These are phyloP conservation scores for Amblyornis subalaris DNA, from an alignment of 2,113 vertebrate genomes.

Conservation along the genomic window DNA sequence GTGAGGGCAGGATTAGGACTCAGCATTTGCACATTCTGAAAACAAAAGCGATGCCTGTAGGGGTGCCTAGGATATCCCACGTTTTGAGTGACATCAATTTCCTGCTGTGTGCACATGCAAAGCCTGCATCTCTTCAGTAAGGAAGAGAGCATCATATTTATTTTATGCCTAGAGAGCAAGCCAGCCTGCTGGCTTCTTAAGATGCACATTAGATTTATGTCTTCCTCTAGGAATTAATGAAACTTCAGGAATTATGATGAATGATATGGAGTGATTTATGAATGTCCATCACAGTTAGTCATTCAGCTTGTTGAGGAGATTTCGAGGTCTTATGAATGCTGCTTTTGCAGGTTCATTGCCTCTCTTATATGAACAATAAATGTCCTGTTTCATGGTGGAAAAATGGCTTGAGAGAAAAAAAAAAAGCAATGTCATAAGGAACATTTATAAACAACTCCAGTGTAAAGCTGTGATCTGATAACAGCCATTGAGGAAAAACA, in stretches of 20 bases:
- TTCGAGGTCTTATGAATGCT: neutral
- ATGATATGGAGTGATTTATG: neutral
- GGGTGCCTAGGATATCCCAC: neutral
- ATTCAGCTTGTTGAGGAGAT: neutral
- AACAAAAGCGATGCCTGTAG: neutral
- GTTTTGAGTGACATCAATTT: neutral
- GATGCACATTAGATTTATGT: neutral
- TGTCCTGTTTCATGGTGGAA: neutral
- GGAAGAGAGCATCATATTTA: neutral
- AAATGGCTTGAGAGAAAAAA: slow-evolving; percentile 8
- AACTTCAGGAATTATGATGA: slow-evolving; percentile 7
- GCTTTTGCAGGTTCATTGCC: slow-evolving; percentile 24
- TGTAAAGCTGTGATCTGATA: slow-evolving; percentile 11
- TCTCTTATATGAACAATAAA: slow-evolving; percentile 26
- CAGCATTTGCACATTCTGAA: neutral
- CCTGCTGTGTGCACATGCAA: neutral
- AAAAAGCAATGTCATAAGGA: slow-evolving; percentile 5
- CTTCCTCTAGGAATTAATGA: slow-evolving; percentile 36
- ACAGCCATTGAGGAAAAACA: neutral
- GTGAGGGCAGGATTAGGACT: neutral
- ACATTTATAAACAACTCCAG: slow-evolving; percentile 30
- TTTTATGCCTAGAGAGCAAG: neutral
- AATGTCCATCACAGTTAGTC: neutral
- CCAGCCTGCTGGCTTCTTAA: neutral
- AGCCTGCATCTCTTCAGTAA: neutral